Evolutionary conservation across 2,113 vertebrate species (phyloP).

Genomic region (Monopterus albus): DNA sequence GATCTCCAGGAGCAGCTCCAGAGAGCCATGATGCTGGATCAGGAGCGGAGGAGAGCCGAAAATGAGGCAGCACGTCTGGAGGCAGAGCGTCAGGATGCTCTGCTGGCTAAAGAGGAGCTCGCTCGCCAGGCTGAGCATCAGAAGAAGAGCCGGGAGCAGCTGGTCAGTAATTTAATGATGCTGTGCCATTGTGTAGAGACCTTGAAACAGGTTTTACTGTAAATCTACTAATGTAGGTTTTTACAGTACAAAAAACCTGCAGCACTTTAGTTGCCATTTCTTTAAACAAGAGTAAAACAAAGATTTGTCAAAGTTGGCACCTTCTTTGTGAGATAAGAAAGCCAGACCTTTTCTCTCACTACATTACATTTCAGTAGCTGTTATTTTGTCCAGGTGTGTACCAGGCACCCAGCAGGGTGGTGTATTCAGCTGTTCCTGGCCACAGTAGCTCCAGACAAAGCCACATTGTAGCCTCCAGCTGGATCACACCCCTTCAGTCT

Average conservation of each 20-base stretch:
- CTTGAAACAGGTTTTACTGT: no score
- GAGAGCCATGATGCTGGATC: slow-evolving; percentile 88
- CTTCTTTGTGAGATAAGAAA: not conserved
- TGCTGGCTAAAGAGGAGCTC: slow-evolving; percentile 93
- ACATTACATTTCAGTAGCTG: not conserved
- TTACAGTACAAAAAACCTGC: not conserved
- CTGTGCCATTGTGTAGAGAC: not conserved
- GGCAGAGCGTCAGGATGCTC: slow-evolving; percentile 88
- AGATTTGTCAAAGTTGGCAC: not conserved
- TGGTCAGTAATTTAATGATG: slow-evolving; percentile 80
- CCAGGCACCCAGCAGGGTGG: not conserved
- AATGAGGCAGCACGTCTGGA: slow-evolving; percentile 91
- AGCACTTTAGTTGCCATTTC: not conserved
- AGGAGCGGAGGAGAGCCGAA: slow-evolving; percentile 88
- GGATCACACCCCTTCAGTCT: slow-evolving; percentile 35
- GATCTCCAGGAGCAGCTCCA: slow-evolving; percentile 92
- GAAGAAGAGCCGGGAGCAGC: slow-evolving; percentile 92
- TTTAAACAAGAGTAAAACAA: not conserved
- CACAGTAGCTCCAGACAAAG: slow-evolving; percentile 43
- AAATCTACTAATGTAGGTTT: not conserved
- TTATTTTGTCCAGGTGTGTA: not conserved
- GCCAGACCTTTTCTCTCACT: not conserved
- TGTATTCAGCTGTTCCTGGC: slow-evolving; percentile 13
- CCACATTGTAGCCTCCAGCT: slow-evolving; percentile 31
- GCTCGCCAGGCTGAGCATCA: slow-evolving; percentile 88